A percentile compares a stretch with the other conserved stretches of the same genome.
Conservation (phyloP, 2,888 invertebrate genomes). For the Microchrysa polita region DNA sequence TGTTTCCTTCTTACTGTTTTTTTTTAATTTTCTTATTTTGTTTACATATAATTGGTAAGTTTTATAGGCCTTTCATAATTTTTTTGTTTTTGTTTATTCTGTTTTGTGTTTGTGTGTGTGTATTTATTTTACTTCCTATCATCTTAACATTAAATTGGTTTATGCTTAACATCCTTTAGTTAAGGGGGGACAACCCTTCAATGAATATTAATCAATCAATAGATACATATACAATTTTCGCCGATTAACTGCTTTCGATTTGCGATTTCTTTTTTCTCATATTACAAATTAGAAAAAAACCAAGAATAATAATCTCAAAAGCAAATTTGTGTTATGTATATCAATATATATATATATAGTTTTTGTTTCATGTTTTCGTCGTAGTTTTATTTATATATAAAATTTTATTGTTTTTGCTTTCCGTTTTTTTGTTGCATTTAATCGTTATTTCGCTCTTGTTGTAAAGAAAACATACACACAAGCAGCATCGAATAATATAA, state of each 20-base stretch:
- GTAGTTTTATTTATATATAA: slow-evolving; percentile 14
- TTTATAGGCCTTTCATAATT: slow-evolving; percentile 48
- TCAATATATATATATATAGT: not conserved
- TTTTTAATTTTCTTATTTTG: slow-evolving; percentile 18
- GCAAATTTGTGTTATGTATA: slow-evolving; percentile 27
- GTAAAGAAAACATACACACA: slow-evolving; percentile 42
- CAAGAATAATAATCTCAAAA: slow-evolving; percentile 32
- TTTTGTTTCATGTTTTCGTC: slow-evolving; percentile 13
- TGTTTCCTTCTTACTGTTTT: slow-evolving; percentile 12
- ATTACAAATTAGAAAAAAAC: slow-evolving; percentile 26
- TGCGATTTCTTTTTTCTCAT: slow-evolving; percentile 15
- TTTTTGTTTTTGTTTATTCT: slow-evolving; percentile 10
- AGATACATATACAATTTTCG: slow-evolving; percentile 11
- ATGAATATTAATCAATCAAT: not conserved
- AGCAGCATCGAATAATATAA: slow-evolving; percentile 27
- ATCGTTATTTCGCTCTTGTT: slow-evolving; percentile 34
- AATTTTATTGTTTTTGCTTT: not conserved
- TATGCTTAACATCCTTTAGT: no score
- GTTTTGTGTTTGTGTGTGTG: not conserved
- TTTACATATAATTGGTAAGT: slow-evolving; percentile 48
- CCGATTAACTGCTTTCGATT: slow-evolving; percentile 7
- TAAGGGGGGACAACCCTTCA: no score
- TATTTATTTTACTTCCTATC: not conserved
- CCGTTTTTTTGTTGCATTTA: not conserved
- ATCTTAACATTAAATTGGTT: not conserved